These are phyloP conservation scores for Epiblema foenella DNA, from an alignment of 2,888 invertebrate species.

Conservation along the genomic window DNA sequence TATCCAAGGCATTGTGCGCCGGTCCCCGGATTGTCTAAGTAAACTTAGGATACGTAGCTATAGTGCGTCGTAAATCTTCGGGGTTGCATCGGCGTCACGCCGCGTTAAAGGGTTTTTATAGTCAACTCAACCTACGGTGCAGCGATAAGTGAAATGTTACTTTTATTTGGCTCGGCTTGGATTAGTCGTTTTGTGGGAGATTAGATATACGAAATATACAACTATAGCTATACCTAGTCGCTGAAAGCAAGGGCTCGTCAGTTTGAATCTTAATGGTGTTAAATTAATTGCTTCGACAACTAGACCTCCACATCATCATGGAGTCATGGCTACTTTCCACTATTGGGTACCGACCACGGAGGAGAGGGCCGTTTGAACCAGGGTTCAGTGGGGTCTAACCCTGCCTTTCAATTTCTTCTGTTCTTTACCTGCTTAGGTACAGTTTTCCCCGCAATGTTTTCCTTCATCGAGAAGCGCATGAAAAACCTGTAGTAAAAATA, in stretches of 20 bases:
- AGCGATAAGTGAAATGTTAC: constrained; percentile 64
- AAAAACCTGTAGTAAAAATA: neutral
- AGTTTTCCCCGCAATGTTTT: neutral
- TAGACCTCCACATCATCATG: neutral
- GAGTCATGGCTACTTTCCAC: neutral
- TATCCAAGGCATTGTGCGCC: constrained; percentile 71
- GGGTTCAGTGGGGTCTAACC: too few relatives aligned
- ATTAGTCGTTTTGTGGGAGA: constrained; percentile 16
- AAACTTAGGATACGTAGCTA: constrained; percentile 64
- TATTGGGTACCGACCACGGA: too few relatives aligned
- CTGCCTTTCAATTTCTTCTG: neutral
- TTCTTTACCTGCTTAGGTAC: too few relatives aligned
- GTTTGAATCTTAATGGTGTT: too few relatives aligned
- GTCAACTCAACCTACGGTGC: constrained; percentile 62
- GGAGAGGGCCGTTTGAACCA: too few relatives aligned
- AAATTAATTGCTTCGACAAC: too few relatives aligned
- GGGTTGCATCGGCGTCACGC: constrained; percentile 65
- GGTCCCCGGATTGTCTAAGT: constrained; percentile 71
- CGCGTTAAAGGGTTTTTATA: constrained; percentile 70
- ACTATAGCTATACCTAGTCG: neutral
- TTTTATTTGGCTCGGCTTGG: constrained; percentile 32
- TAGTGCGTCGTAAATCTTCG: constrained; percentile 78
- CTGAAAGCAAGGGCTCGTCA: neutral
- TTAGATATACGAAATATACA: neutral
- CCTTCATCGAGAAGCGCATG: neutral